A percentile compares a stretch with the other conserved stretches of the same genome.
These are phyloP conservation scores for Olivierus martensii DNA, from an alignment of 1,140 invertebrate species.

Conservation along the genomic window DNA sequence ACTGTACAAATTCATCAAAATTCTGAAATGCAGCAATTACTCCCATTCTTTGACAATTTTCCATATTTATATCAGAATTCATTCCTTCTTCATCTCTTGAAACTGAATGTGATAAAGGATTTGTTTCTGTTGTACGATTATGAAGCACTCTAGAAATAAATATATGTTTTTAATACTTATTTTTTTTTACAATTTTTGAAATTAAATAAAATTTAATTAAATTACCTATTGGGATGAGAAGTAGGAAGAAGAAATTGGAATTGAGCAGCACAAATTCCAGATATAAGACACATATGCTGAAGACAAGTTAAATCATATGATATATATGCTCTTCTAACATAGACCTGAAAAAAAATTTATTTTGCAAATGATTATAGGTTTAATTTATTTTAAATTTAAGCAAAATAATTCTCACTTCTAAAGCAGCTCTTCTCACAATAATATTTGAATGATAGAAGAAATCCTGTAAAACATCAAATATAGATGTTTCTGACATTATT, in stretches of 20 bases:
- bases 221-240: slow-evolving; percentile 63
- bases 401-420: slow-evolving; percentile 49
- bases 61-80: slow-evolving; percentile 4
- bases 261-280: slow-evolving; percentile 53
- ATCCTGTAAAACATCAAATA: slow-evolving; percentile 95
- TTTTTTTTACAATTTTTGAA: too few species aligned
- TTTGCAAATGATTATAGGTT: background rate
- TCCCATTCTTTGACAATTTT: slow-evolving; percentile 56
- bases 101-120: background rate
- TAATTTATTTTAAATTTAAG: background rate
- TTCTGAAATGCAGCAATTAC: slow-evolving; percentile 82
- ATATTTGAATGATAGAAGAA: slow-evolving; percentile 94
- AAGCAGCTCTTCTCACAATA: slow-evolving; percentile 77
- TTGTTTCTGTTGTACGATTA: background rate
- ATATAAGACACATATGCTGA: slow-evolving; percentile 45
- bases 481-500: slow-evolving; percentile 91
- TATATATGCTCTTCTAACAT: slow-evolving; percentile 85
- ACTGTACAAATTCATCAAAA: slow-evolving; percentile 60
- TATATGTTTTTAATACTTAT: too few species aligned
- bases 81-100: background rate
- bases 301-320: slow-evolving; percentile 85
- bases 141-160: background rate
- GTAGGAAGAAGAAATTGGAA: slow-evolving; percentile 88
- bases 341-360: slow-evolving; percentile 46
- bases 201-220: background rate